Evolutionary conservation across 2,113 vertebrate species (phyloP).

Genomic region (Pteropus alecto): DNA sequence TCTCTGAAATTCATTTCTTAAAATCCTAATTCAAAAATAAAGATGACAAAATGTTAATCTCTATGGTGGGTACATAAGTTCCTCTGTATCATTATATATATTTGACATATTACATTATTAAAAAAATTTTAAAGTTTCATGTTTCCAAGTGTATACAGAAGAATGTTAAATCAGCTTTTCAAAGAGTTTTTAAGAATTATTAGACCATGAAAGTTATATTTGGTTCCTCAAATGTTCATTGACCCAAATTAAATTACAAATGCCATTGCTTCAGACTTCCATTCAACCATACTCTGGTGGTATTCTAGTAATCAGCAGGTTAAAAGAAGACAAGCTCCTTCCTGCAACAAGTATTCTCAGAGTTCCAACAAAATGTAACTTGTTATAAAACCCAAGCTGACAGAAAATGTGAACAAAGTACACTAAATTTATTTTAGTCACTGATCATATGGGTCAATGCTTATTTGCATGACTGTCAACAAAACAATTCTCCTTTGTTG

Average conservation of each 20-base stretch:
- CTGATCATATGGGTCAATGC: conserved; percentile 35
- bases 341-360: conserved; percentile 44
- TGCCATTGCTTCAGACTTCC: conserved; percentile 52
- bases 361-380: conserved; percentile 57
- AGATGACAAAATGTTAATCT: not conserved
- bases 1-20: not conserved
- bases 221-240: conserved; percentile 52
- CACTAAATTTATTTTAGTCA: conserved; percentile 52
- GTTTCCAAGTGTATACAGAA: not conserved
- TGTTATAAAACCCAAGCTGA: conserved; percentile 53
- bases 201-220: conserved; percentile 65
- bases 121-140: conserved; percentile 28
- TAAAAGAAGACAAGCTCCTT: conserved; percentile 54
- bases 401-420: conserved; percentile 56
- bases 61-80: not conserved
- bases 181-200: conserved; percentile 64
- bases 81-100: not conserved
- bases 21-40: not conserved
- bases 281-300: conserved; percentile 49
- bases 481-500: conserved; percentile 58
- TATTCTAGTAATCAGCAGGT: conserved; percentile 56
- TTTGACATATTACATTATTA: not conserved
- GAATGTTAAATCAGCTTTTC: conserved; percentile 52
- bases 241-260: conserved; percentile 71
- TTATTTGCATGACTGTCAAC: conserved; percentile 64